Evolutionary conservation across 1,140 invertebrate genomes (phyloP), one percentile per base, ranked within the genome.

Genomic region (Bombus pascuorum): DNA sequence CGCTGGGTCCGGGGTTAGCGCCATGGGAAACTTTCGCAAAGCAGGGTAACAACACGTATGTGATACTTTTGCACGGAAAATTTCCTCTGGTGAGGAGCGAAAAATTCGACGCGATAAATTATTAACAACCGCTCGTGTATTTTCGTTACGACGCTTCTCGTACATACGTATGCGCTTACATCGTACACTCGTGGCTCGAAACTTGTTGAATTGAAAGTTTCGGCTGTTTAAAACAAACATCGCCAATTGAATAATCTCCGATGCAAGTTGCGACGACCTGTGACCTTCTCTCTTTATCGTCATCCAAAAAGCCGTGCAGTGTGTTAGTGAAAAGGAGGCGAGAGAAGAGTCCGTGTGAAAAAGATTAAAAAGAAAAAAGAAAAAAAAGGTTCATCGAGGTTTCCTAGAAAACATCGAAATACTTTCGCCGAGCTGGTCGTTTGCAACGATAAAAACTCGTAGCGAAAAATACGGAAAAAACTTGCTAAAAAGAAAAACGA

Each of bases 301-400:
- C 71, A 65, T 86, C 66, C 70, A 83, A 15, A 73, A 89, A 89
- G 85, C 89, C 89, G 88, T 89, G 88, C 81, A 83, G 57, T 47
- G 39, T 78, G 87, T 90, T 90, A 89, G 78, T 68, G 59, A 8
- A 81, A 75, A 53, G 10, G 10, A 3, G 25, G 57, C 73, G 85
- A 83, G 85, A 83, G 68, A 86, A 77, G 28, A 73, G 75, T 44
- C 28, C 44, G n/a, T 44, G 25, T 22, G 47, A 53, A 53, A 53
- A 22, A 3, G 44, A 39, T 37, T 34, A n/a, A 76, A 66, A 44
- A 59, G 32, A 57, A 22, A 15, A n/a, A 42, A 1, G 34, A n/a
- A 13, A 74, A 47, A 68, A n/a, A 5, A 15, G 44, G 34, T 37
- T 32, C 66, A 2, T 39, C 15, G 42, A 25, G 12, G 32, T 22